Conservation (phyloP, 2,888 invertebrate genomes). For the Leucophenga maculata region DNA sequence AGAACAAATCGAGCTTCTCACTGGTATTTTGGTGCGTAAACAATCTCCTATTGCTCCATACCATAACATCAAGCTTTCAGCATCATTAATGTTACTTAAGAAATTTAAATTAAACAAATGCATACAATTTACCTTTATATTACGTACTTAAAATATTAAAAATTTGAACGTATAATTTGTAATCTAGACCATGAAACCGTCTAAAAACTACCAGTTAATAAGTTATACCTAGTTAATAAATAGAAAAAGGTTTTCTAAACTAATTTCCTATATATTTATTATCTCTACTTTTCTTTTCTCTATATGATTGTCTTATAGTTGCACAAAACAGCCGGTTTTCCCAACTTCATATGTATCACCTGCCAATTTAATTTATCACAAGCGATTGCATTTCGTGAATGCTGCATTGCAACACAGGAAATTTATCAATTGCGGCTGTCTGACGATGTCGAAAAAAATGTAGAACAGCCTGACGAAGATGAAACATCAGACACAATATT, state of each 20-base stretch:
- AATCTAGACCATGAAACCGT: too few relatives aligned
- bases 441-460: too few relatives aligned
- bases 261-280: too few relatives aligned
- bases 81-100: conserved; percentile 50
- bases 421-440: too few relatives aligned
- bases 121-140: conserved; percentile 43
- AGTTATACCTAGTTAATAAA: too few relatives aligned
- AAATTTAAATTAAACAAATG: conserved; percentile 45
- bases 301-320: too few relatives aligned
- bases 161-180: too few relatives aligned
- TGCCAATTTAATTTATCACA: conserved; percentile 47
- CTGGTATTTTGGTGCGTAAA: conserved; percentile 2
- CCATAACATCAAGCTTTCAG: conserved; percentile 41
- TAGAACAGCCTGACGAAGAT: too few relatives aligned
- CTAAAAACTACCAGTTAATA: too few relatives aligned
- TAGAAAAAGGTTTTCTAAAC: too few relatives aligned
- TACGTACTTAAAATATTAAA: conserved; percentile 42
- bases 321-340: conserved; percentile 32
- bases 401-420: conserved; percentile 45
- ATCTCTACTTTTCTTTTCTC: too few relatives aligned
- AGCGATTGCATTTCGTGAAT: conserved; percentile 46
- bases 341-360: conserved; percentile 47
- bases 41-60: conserved; percentile 11
- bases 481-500: too few relatives aligned
- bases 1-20: conserved; percentile 12